Base-by-base conservation (phyloP, 2,888 invertebrate genomes). In the Phlogophora meticulosa region DNA sequence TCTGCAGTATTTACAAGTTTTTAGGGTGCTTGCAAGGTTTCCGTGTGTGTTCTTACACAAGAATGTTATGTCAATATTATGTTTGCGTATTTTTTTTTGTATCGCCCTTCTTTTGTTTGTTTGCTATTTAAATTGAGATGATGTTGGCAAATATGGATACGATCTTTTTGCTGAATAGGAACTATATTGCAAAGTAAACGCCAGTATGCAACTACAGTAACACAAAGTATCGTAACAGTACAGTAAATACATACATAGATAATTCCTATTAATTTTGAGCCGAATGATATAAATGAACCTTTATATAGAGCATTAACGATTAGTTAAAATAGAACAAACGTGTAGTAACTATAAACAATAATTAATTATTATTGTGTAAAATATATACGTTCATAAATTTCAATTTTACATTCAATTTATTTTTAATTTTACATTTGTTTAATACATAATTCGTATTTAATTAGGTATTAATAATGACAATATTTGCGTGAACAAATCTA, bases 1-100 rank as follows among this genome's bases (percentile, higher is more conserved):
- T 86, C 86, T 83, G 78, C 76, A 85, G 83, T 83, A 87, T 85
- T 86, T 86, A 85, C 85, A 81, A 80, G 84, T 83, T 87, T 86
- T 87, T 87, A 86, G 85, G 85, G 79, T 78, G 82, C 79, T 81
- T 80, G 78, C 76, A 85, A 83, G 84, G 83, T 84, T 86, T 83
- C 85, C 66, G 66, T 76, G 78, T 77, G 57, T 73, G 62, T 78
- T 78, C 36, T 66, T 42, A 75, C 77, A 72, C 51, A 70, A 69
- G 78, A 82, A 80, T 74, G 76, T 73, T 66, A 74, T 75, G 71
- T 78, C 68, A 81, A 83, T 80, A 74, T 76, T 74, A 65, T 72
- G 61, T 56, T 72, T 38, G 59, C 67, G 34, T 73, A 49, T 65
- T 69, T 60, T 55, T 48, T 56, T 49, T 48, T 40, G 15, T 43